Evolutionary conservation across 1,140 invertebrate species (phyloP), one percentile per base, ranked within the genome.

Genomic region (Muscidifurax raptorellus): DNA sequence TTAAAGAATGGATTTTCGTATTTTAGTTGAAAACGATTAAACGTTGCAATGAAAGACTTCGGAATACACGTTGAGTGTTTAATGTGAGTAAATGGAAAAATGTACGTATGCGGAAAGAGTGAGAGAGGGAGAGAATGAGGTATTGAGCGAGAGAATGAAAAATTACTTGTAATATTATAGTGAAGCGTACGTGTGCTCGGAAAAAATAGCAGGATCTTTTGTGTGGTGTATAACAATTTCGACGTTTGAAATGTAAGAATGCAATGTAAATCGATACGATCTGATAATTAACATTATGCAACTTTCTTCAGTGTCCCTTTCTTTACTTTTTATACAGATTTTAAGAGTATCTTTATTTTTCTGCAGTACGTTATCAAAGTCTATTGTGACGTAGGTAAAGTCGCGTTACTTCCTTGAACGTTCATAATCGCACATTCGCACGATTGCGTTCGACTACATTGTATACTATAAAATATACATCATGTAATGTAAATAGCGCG

Each of bases 401-500:
- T 85, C 80, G 80, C 74, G 52, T 82, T 85, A 85, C 84, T 85
- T 85, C 84, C 84, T 85, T 85, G 75, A 85, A 82, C 84, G 80
- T 85, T 85, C 59, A 84, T 82, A 84, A 81, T 84, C 82, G 82
- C 82, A 84, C 82, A 84, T 81, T 80, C 78, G 72, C 82, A 81
- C 82, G 78, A 81, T 84, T 84, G 82, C 82, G 82, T 86, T 77
- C 82, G 79, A 83, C 78, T 84, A 86, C 44, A 82, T 83, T 75
- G 85, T 82, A 83, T 83, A 83, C 82, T 83, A 83, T 80, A 59
- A 59, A 59, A 80, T 80, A 86, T 86, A 83, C 76, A 86, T 86
- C 80, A 85, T 82, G 80, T 85, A 77, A 36, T 85, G 84, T 85
- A 85, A 82, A 85, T 85, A 85, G 84, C 84, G 89, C 88, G 89